These are phyloP conservation scores for Callopanchax toddi DNA, from an alignment of 2,113 vertebrate genomes.

Conservation along the genomic window DNA sequence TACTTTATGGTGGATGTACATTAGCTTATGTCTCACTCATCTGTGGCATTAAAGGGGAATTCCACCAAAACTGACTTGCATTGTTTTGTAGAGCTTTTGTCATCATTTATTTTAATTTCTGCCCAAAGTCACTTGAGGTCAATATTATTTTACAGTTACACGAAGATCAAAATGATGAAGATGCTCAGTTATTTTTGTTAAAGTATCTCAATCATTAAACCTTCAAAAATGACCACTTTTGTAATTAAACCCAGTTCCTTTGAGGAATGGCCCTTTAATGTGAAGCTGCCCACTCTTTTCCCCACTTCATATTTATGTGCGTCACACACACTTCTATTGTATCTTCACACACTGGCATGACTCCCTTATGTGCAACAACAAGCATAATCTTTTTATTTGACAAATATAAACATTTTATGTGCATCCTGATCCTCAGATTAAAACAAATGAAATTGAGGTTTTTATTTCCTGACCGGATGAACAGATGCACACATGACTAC, in stretches of 20 bases:
- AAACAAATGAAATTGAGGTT: too few relatives aligned
- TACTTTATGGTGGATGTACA: constrained; percentile 52
- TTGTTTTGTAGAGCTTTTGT: constrained; percentile 33
- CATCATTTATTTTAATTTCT: background rate
- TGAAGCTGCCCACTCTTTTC: constrained; percentile 17
- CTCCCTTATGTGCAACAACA: constrained; percentile 61
- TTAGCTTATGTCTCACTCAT: constrained; percentile 57
- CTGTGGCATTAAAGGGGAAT: constrained; percentile 69
- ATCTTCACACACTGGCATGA: constrained; percentile 42
- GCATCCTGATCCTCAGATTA: constrained; percentile 7
- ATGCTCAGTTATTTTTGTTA: too few relatives aligned
- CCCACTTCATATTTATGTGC: constrained; percentile 12
- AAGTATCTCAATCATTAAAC: background rate
- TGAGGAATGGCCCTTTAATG: constrained; percentile 50
- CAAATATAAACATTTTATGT: too few relatives aligned
- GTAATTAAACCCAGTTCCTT: constrained; percentile 7
- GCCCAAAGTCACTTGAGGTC: constrained; percentile 10
- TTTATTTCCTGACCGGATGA: constrained; percentile 35
- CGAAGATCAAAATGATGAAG: background rate
- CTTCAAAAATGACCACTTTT: background rate
- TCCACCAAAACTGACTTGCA: constrained; percentile 55
- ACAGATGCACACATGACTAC: constrained; percentile 65
- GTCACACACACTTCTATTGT: constrained; percentile 18
- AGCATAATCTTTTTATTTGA: constrained; percentile 59
- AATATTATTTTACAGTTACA: too few relatives aligned